Conservation (phyloP, 2,888 invertebrate genomes). For the Actias luna region DNA sequence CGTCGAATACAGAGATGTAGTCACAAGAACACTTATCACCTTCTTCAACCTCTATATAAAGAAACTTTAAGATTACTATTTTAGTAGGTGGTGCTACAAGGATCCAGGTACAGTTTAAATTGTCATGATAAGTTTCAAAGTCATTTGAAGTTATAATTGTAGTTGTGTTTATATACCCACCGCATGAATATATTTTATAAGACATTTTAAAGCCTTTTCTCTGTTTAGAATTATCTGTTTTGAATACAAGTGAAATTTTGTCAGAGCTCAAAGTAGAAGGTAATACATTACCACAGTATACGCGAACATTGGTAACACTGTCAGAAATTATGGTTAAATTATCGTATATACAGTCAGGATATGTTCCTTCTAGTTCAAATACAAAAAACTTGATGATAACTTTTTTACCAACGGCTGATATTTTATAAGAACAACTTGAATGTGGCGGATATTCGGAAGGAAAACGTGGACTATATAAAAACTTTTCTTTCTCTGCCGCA, state of each 20-base stretch:
- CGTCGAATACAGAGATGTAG: slow-evolving; percentile 83
- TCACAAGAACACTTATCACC: slow-evolving; percentile 80
- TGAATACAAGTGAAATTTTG: slow-evolving; percentile 74
- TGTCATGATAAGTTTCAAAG: slow-evolving; percentile 69
- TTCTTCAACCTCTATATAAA: slow-evolving; percentile 80
- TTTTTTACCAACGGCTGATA: slow-evolving; percentile 69
- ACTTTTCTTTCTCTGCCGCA: slow-evolving; percentile 72
- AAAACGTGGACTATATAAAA: slow-evolving; percentile 88
- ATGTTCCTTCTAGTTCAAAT: slow-evolving; percentile 74
- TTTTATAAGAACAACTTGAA: slow-evolving; percentile 85
- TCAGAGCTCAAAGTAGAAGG: slow-evolving; percentile 57
- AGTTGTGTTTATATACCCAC: slow-evolving; percentile 85
- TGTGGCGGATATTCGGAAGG: slow-evolving; percentile 83
- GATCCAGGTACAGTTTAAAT: slow-evolving; percentile 88
- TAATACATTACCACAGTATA: slow-evolving; percentile 50
- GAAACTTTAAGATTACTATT: slow-evolving; percentile 84
- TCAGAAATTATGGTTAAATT: slow-evolving; percentile 74
- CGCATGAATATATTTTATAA: slow-evolving; percentile 85
- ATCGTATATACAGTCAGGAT: slow-evolving; percentile 70
- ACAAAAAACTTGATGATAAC: slow-evolving; percentile 82
- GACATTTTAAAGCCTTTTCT: slow-evolving; percentile 82
- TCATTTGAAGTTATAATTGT: slow-evolving; percentile 77
- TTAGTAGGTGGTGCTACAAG: slow-evolving; percentile 86
- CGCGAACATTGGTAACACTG: slow-evolving; percentile 32
- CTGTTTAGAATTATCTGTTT: slow-evolving; percentile 79